Percentiles rank a stretch among this genome's conserved stretches.
These are phyloP conservation scores for Hyposoter didymator DNA, from an alignment of 2,888 invertebrate species.

Conservation along the genomic window DNA sequence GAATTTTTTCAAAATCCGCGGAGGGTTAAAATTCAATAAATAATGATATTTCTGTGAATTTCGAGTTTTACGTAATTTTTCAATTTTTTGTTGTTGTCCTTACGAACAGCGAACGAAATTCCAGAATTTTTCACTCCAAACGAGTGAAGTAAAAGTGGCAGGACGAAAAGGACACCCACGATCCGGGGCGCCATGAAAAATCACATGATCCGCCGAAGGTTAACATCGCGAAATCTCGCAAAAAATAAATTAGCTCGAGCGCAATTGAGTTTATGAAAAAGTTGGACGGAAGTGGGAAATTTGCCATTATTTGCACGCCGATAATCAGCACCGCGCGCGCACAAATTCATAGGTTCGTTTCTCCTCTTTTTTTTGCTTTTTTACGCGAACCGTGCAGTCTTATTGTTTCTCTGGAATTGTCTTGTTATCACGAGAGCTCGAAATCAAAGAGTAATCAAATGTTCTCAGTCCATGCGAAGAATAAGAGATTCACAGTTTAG, in stretches of 20 bases:
- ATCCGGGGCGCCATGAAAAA: no score
- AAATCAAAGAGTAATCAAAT: background rate
- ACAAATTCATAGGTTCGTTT: background rate
- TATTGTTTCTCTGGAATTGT: conserved; percentile 50
- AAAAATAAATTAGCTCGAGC: background rate
- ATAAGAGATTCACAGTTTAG: conserved; percentile 77
- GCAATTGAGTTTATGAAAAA: background rate
- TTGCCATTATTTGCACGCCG: background rate
- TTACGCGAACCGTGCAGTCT: conserved; percentile 47
- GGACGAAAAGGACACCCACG: no score
- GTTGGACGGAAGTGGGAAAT: conserved; percentile 20
- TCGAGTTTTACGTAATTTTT: background rate
- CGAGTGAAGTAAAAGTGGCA: no score
- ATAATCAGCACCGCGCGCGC: background rate
- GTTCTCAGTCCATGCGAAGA: background rate
- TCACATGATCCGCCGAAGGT: no score
- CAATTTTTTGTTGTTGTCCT: conserved; percentile 66
- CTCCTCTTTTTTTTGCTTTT: background rate
- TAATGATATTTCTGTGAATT: no score
- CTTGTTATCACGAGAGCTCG: conserved; percentile 4
- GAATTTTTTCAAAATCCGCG: no score
- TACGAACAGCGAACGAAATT: conserved; percentile 85
- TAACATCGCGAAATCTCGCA: no score
- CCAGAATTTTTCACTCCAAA: conserved; percentile 65
- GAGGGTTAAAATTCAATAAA: no score